A percentile compares a stretch with the other conserved stretches of the same genome.
phyloP scores from a whole-genome alignment of 2,113 vertebrate species.

The Oophaga pumilio region DNA sequence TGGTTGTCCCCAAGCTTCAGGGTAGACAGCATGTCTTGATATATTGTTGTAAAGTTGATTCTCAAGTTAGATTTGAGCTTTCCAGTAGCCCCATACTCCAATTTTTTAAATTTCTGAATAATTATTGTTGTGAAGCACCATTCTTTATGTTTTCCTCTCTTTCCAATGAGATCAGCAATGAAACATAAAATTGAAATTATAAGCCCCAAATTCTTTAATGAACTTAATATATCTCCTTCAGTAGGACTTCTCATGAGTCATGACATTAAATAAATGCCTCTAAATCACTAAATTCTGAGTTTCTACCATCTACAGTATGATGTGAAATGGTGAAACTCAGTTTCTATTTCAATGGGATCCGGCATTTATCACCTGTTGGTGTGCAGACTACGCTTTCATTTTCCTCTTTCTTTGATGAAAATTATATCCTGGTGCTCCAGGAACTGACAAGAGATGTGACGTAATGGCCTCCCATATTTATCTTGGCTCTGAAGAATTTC shows the following conservation, averaged over 20 bases:
- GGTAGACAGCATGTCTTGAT: too few species aligned
- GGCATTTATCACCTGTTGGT: slow-evolving; percentile 35
- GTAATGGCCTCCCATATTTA: slow-evolving; percentile 22
- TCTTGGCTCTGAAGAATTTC: slow-evolving; percentile 17
- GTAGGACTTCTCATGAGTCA: background rate
- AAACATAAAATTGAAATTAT: background rate
- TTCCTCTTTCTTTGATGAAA: slow-evolving; percentile 40
- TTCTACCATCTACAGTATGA: slow-evolving; percentile 23
- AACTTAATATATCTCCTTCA: slow-evolving; percentile 12
- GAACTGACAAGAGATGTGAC: slow-evolving; percentile 23
- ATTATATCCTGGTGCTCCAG: slow-evolving; percentile 9
- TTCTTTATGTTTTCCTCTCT: too few species aligned
- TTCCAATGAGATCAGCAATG: background rate
- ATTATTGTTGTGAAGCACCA: too few species aligned
- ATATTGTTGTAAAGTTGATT: too few species aligned
- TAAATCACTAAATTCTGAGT: slow-evolving; percentile 27
- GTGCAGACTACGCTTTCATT: slow-evolving; percentile 19
- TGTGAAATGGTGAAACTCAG: slow-evolving; percentile 30
- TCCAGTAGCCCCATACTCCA: too few species aligned
- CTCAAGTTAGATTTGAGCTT: too few species aligned
- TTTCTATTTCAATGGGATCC: slow-evolving; percentile 3
- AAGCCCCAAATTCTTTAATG: slow-evolving; percentile 1
- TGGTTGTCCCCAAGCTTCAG: too few species aligned
- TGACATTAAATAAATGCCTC: slow-evolving; percentile 18
- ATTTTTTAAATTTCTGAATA: too few species aligned